A percentile compares a stretch with the other conserved stretches of the same genome.
These are phyloP conservation scores for Hippocampus abdominalis DNA, from an alignment of 2,113 vertebrate species.

Conservation along the genomic window DNA sequence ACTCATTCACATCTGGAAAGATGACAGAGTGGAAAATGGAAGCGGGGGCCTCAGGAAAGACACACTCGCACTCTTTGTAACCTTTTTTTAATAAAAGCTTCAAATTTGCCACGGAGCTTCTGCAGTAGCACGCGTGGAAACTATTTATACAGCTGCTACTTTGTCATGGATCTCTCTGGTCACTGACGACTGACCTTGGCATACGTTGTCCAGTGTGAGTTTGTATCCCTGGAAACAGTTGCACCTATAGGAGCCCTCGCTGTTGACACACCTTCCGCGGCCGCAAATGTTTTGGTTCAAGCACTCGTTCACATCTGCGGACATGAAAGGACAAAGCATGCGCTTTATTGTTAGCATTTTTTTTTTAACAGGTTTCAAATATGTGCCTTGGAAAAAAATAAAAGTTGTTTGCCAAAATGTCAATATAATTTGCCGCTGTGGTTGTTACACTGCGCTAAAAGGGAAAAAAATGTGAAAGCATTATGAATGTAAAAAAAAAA, in stretches of 20 bases:
- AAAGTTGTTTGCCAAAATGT: not conserved
- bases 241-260: slow-evolving; percentile 71
- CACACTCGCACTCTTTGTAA: slow-evolving; percentile 25
- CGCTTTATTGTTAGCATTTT: not conserved
- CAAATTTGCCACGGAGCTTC: slow-evolving; percentile 27
- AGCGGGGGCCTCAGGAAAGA: slow-evolving; percentile 30
- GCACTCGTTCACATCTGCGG: slow-evolving; percentile 74
- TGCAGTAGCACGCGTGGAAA: slow-evolving; percentile 24
- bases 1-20: slow-evolving; percentile 81
- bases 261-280: slow-evolving; percentile 71
- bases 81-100: slow-evolving; percentile 23
- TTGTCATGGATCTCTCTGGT: slow-evolving; percentile 13
- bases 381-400: not conserved
- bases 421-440: not conserved
- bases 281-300: slow-evolving; percentile 61
- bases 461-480: slow-evolving; percentile 29
- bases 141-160: slow-evolving; percentile 28
- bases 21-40: slow-evolving; percentile 15
- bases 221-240: slow-evolving; percentile 71
- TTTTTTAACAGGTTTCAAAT: not conserved
- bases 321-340: slow-evolving; percentile 5
- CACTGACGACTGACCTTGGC: slow-evolving; percentile 61
- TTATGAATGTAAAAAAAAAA: slow-evolving; percentile 24
- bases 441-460: slow-evolving; percentile 12
- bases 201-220: slow-evolving; percentile 56